phyloP scores from a whole-genome alignment of 92 coral and sea anemone genomes.

The Epizoanthus rinbou region DNA sequence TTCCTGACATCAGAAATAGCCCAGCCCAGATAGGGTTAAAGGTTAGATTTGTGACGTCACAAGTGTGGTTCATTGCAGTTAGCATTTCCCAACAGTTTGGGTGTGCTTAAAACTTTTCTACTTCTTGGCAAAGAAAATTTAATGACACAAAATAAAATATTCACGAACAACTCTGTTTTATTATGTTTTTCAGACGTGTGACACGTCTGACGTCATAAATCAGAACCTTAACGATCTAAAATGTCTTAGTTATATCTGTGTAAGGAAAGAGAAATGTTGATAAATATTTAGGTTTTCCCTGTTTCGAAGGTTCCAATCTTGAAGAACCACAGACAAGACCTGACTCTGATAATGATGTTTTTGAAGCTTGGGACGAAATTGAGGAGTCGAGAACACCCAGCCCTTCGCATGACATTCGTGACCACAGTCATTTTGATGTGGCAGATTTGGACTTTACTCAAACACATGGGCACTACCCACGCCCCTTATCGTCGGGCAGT shows the following conservation, averaged over 20 bases:
- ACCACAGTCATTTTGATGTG: constrained; percentile 49
- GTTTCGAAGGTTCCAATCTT: constrained; percentile 17
- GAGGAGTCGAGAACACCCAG: constrained; percentile 33
- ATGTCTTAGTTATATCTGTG: background rate
- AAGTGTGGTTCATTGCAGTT: too few relatives aligned
- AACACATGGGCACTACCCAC: constrained; percentile 20
- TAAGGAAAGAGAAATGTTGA: background rate
- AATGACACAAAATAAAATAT: too few relatives aligned
- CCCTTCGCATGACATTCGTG: constrained; percentile 19
- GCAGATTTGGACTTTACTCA: constrained; percentile 71
- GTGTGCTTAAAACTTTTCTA: too few relatives aligned
- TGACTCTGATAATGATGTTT: constrained; percentile 53
- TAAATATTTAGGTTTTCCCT: background rate
- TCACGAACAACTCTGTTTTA: too few relatives aligned
- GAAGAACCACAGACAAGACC: constrained; percentile 12
- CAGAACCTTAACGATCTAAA: background rate
- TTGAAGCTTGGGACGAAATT: constrained; percentile 73
- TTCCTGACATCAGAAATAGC: too few relatives aligned
- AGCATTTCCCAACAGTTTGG: too few relatives aligned
- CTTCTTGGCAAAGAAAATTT: too few relatives aligned
- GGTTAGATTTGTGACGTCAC: too few relatives aligned
- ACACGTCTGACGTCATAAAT: background rate
- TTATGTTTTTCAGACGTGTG: too few relatives aligned
- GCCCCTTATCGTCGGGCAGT: background rate
- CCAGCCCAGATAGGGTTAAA: too few relatives aligned